Base-by-base conservation (phyloP, 2,888 invertebrate species). In the Taenaris catops region DNA sequence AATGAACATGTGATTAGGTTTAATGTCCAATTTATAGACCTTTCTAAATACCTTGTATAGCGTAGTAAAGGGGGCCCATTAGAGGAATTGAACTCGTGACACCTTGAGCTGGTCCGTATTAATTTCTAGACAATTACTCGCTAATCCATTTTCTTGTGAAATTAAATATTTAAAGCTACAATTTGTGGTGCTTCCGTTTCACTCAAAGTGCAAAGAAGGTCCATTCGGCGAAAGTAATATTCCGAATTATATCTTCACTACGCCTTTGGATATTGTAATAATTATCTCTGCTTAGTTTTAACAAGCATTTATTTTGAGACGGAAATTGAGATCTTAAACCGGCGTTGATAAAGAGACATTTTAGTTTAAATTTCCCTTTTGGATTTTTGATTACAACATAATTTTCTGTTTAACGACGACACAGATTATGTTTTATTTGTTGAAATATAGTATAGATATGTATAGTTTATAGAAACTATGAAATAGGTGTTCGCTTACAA, bases 181-280 rank as follows among this genome's bases (percentile, higher is more conserved):
- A 80, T 76, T 80, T 80, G 71, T 70, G 64, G 67, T 57, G 71
- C 69, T 80, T 78, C 69, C 70, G 68, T 61, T 72, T 65, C 60
- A 63, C 62, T 63, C 62, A 58, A 49, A 57, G 58, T 66, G 65
- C 62, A 71, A 74, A 71, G 76, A 74, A 63, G 51, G 72, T 68
- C 70, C 69, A 70, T 73, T 76, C 68, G 57, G 58, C 50, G 63
- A 72, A 75, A 71, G 71, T 76, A 71, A 78, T 76, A 79, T 76
- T 66, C 64, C 58, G 68, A 80, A 75, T 80, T 72, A 75, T 73
- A 71, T 74, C 73, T 71, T 78, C 75, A 75, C 68, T 71, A 67
- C 66, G 70, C 67, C 65, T 70, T 75, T 67, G 65, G 67, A 76
- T 79, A 67, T 70, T 70, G 57, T 69, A 64, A 81, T 71, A 73